phyloP scores from a whole-genome alignment of 2,888 invertebrate genomes.

The Deilephila porcellus region DNA sequence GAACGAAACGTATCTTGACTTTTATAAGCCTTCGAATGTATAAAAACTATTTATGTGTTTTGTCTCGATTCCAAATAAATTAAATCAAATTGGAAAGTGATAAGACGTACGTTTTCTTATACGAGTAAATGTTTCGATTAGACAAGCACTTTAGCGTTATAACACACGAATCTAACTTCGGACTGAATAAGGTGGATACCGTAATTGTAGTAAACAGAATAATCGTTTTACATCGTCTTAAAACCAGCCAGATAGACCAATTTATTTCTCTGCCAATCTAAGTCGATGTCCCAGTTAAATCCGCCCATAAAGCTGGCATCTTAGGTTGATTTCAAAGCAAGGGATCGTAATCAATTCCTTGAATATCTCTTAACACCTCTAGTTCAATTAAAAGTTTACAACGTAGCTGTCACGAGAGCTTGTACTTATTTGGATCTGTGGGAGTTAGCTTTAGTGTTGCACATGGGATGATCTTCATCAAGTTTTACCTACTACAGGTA shows the following conservation, averaged over 20 bases:
- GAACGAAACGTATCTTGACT: not conserved
- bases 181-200: not conserved
- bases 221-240: slow-evolving; percentile 16
- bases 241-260: slow-evolving; percentile 16
- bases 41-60: not conserved
- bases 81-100: not conserved
- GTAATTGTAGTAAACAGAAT: slow-evolving; percentile 7
- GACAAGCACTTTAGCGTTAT: not conserved
- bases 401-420: slow-evolving; percentile 36
- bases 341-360: slow-evolving; percentile 37
- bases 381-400: slow-evolving; percentile 45
- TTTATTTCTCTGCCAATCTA: slow-evolving; percentile 24
- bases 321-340: slow-evolving; percentile 5
- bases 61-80: not conserved
- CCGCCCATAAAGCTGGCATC: slow-evolving; percentile 23
- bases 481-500: not conserved
- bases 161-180: not conserved
- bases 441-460: not conserved
- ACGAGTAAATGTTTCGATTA: not conserved
- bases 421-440: not conserved
- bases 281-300: slow-evolving; percentile 21
- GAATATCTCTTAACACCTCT: slow-evolving; percentile 37
- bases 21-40: not conserved
- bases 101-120: not conserved
- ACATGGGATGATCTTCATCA: not conserved